phyloP scores from a whole-genome alignment of 1,140 invertebrate genomes.

The Scaptomyza montana region DNA sequence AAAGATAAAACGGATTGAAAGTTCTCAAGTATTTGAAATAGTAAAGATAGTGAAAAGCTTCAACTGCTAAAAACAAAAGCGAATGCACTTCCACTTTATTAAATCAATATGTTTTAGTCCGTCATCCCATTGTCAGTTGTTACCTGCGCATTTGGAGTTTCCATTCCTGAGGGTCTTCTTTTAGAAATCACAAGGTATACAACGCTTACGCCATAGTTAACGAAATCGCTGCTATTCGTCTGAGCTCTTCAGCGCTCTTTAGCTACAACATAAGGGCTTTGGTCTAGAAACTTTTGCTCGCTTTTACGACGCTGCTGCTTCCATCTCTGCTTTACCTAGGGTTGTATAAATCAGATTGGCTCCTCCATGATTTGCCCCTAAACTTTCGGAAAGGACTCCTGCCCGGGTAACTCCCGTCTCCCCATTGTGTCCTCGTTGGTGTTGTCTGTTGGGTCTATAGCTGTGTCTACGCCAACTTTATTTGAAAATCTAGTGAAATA shows the following conservation, averaged over 20 bases:
- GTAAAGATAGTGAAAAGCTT: too few species aligned
- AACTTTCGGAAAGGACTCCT: too few species aligned
- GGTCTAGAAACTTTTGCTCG: too few species aligned
- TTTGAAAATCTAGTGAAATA: conserved; percentile 19
- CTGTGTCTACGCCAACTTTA: conserved; percentile 23
- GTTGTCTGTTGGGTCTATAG: conserved; percentile 86
- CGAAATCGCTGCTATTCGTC: conserved; percentile 85
- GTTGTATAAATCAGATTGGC: too few species aligned
- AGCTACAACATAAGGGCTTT: too few species aligned
- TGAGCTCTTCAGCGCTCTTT: conserved; percentile 69
- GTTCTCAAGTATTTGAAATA: too few species aligned
- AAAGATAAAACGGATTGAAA: too few species aligned
- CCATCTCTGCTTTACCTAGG: too few species aligned
- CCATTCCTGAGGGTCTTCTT: conserved; percentile 61
- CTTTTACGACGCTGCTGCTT: conserved; percentile 53
- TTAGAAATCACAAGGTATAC: conserved; percentile 65
- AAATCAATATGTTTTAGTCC: conserved; percentile 64
- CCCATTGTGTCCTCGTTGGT: too few species aligned
- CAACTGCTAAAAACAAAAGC: too few species aligned
- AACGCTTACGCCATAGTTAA: conserved; percentile 79
- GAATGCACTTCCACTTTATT: conserved; percentile 17
- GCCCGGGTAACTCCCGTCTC: too few species aligned
- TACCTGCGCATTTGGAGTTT: conserved; percentile 57
- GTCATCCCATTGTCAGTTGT: conserved; percentile 62
- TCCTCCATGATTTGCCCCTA: too few species aligned